Base-by-base conservation (phyloP, 2,797 vertebrate species). In the Pipistrellus pygmaeus region DNA sequence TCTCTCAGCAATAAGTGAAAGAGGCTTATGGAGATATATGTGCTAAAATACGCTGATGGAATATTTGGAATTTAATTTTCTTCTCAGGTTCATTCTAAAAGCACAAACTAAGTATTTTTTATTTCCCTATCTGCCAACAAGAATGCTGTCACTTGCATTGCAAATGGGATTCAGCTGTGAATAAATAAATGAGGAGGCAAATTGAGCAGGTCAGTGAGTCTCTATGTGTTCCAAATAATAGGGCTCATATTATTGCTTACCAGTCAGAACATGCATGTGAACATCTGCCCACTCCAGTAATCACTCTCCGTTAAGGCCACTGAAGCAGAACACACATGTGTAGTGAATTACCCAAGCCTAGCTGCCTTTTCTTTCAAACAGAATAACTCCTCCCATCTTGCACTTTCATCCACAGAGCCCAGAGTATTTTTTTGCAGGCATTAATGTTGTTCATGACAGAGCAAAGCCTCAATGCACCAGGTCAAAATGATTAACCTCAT, bases 131-230 rank as follows among this genome's bases (percentile, higher is more conserved):
- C 66, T 90, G 62, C 64, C 64, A 88, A 57, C 35, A 85, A 72
- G 32, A 90, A 88, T 90, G 88, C 8, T 85, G 89, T 35, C 57
- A 83, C 30, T 62, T 55, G 30, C 35, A 83, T 35, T 92, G 46
- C 77, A 88, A 96, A 38, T 87, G 46, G 46, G 87, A 91, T 88
- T 95, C 88, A 93, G 68, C 93, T 83, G 32, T 94, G 92, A 94
- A 96, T 95, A 96, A 93, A 80, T 87, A 86, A 82, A 84, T 83
- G 86, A 86, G 80, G 46, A 90, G 88, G 41, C 55, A 90, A 93
- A 95, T 80, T 90, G 95, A 97, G 82, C 81, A 81, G 64, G 35
- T 90, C 83, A 85, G 44, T 25, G 17, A 93, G 85, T 87, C 30
- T 82, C 55, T 64, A 1, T 92, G 90, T 91, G n/a, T 85, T 81